Evolutionary conservation across 2,888 invertebrate genomes (phyloP).

Genomic region (Andrena camellia): DNA sequence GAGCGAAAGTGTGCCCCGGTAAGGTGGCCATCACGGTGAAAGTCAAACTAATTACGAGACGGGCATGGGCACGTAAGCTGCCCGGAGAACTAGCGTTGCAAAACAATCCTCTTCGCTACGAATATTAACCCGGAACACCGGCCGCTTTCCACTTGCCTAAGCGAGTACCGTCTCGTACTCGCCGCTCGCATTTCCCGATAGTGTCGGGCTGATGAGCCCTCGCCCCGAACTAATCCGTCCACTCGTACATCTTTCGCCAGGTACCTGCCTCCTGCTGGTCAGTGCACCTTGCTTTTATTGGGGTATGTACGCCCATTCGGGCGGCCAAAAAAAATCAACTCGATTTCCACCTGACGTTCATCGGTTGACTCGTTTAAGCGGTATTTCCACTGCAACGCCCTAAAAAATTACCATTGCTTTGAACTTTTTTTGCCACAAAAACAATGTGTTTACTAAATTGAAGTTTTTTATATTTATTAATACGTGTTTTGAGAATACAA

Average conservation of each 20-base stretch:
- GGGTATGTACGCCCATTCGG: no score
- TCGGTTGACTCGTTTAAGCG: no score
- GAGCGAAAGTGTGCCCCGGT: slow-evolving; percentile 60
- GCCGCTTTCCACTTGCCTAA: slow-evolving; percentile 53
- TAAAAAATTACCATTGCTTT: no score
- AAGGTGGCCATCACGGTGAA: slow-evolving; percentile 72
- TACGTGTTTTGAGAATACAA: no score
- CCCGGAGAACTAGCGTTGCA: slow-evolving; percentile 50
- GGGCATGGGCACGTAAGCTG: slow-evolving; percentile 58
- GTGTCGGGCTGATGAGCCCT: neutral
- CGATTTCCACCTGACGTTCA: no score
- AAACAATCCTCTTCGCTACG: slow-evolving; percentile 62
- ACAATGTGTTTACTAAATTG: no score
- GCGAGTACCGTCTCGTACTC: slow-evolving; percentile 10
- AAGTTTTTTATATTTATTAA: no score
- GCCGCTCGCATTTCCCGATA: neutral
- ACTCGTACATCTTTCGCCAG: neutral
- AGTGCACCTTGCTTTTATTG: neutral
- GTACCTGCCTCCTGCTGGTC: neutral
- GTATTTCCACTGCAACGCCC: no score
- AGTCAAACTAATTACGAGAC: slow-evolving; percentile 77
- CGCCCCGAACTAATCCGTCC: neutral
- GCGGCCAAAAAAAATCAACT: no score
- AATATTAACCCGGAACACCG: slow-evolving; percentile 67
- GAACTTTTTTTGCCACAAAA: no score